Evolutionary conservation across 1,140 invertebrate species (phyloP).

Genomic region (Dufourea novaeangliae): DNA sequence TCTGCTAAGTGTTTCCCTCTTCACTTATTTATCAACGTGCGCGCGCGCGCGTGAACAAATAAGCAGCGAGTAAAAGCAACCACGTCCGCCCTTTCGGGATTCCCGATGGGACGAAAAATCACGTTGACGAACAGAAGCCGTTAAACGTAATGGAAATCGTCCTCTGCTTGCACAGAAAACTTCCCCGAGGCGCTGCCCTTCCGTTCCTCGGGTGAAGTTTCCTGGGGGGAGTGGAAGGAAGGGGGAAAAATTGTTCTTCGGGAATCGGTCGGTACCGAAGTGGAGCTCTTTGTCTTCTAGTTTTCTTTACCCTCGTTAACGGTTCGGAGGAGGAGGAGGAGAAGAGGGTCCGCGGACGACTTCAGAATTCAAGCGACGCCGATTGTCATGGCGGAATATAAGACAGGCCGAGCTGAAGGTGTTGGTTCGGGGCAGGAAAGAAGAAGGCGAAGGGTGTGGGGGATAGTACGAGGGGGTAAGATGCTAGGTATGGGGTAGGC

Average conservation of each 20-base stretch:
- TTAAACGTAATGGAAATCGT: slow-evolving; percentile 48
- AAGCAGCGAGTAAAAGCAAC: background rate
- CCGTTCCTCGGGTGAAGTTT: background rate
- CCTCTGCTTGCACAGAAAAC: slow-evolving; percentile 20
- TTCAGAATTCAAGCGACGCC: slow-evolving; percentile 32
- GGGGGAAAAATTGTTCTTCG: slow-evolving; percentile 5
- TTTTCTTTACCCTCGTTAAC: slow-evolving; percentile 38
- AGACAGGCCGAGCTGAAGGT: background rate
- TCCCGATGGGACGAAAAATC: slow-evolving; percentile 3
- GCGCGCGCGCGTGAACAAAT: background rate
- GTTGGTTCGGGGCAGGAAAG: background rate
- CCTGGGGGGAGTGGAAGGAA: background rate
- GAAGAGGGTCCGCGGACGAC: too few relatives aligned
- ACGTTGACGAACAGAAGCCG: background rate
- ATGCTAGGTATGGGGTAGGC: slow-evolving; percentile 42
- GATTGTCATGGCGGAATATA: slow-evolving; percentile 24
- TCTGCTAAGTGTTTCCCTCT: background rate
- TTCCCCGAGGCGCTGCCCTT: background rate
- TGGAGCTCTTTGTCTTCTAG: background rate
- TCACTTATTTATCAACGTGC: slow-evolving; percentile 12
- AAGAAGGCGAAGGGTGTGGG: background rate
- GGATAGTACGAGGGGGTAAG: slow-evolving; percentile 21
- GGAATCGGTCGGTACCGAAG: slow-evolving; percentile 2
- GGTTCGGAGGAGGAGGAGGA: background rate
- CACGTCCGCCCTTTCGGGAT: background rate